Evolutionary conservation across 2,888 invertebrate genomes (phyloP).

Genomic region (Acrobasis consociella): DNA sequence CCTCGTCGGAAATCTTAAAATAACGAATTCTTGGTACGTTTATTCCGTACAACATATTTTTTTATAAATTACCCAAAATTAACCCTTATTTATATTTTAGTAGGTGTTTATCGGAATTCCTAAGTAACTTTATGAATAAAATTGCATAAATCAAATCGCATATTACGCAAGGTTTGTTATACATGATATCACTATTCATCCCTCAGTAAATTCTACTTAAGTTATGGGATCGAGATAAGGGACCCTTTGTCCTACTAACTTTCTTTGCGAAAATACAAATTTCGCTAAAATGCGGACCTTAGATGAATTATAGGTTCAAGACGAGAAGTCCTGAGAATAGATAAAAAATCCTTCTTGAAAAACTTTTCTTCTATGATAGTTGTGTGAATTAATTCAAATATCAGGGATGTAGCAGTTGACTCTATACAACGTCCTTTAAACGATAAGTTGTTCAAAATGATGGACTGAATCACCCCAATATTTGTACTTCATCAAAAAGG

Average conservation of each 20-base stretch:
- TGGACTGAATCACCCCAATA: too few relatives aligned
- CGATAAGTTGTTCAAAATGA: too few relatives aligned
- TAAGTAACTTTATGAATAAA: not conserved
- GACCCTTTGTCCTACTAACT: slow-evolving; percentile 11
- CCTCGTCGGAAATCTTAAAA: not conserved
- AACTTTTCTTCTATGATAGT: not conserved
- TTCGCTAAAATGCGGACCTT: slow-evolving; percentile 9
- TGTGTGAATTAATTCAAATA: not conserved
- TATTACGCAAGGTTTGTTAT: slow-evolving; percentile 1
- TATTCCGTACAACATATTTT: not conserved
- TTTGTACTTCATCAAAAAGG: too few relatives aligned
- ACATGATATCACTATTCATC: slow-evolving; percentile 13
- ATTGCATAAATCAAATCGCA: slow-evolving; percentile 7
- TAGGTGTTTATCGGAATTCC: not conserved
- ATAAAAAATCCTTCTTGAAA: slow-evolving; percentile 9
- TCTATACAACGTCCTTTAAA: too few relatives aligned
- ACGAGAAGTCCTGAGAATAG: not conserved
- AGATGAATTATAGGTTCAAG: slow-evolving; percentile 1
- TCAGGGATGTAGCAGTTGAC: not conserved
- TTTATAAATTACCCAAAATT: not conserved
- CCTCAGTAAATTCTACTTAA: slow-evolving; percentile 11
- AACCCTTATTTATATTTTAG: not conserved
- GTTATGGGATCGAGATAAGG: slow-evolving; percentile 16
- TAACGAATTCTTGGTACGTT: not conserved
- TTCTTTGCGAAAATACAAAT: slow-evolving; percentile 13